Percentiles rank a stretch among this genome's conserved stretches.
phyloP scores from a whole-genome alignment of 2,888 invertebrate genomes.

The Drosophila robusta region DNA sequence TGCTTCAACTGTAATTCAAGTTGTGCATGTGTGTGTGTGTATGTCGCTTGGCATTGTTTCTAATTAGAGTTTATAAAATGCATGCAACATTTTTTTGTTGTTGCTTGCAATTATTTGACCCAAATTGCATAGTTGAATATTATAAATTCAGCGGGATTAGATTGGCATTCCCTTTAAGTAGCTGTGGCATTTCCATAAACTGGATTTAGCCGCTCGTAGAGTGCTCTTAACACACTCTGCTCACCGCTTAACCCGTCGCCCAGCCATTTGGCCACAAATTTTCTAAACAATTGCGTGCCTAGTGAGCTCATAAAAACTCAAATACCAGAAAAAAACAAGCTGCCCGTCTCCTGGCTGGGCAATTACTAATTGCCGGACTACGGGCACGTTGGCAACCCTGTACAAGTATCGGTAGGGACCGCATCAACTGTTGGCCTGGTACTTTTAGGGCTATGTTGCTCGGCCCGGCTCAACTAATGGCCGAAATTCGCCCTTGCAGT shows the following conservation, averaged over 20 bases:
- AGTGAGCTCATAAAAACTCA: conserved; percentile 62
- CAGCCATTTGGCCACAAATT: conserved; percentile 39
- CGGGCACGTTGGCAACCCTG: conserved; percentile 21
- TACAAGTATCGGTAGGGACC: conserved; percentile 5
- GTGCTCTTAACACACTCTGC: conserved; percentile 6
- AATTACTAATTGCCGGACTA: conserved; percentile 60
- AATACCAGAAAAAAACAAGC: conserved; percentile 43
- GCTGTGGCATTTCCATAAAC: not conserved
- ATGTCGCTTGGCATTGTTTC: conserved; percentile 30
- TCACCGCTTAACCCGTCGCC: not conserved
- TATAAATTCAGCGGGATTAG: conserved; percentile 5
- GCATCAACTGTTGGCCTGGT: conserved; percentile 12
- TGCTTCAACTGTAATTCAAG: conserved; percentile 16
- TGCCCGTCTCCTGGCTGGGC: conserved; percentile 20
- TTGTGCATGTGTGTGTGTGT: conserved; percentile 11
- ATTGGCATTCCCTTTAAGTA: not conserved
- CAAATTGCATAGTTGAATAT: conserved; percentile 10
- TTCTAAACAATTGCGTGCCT: conserved; percentile 64
- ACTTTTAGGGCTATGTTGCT: conserved; percentile 11
- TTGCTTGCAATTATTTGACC: conserved; percentile 19
- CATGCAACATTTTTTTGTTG: conserved; percentile 6
- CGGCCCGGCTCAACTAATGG: conserved; percentile 47
- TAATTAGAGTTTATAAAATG: conserved; percentile 32
- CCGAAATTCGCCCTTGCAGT: conserved; percentile 58
- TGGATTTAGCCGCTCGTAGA: conserved; percentile 15